Evolutionary conservation across 2,797 vertebrate genomes (phyloP), one percentile per base, ranked within the genome.

Genomic region (Heteromormyrus szaboi): DNA sequence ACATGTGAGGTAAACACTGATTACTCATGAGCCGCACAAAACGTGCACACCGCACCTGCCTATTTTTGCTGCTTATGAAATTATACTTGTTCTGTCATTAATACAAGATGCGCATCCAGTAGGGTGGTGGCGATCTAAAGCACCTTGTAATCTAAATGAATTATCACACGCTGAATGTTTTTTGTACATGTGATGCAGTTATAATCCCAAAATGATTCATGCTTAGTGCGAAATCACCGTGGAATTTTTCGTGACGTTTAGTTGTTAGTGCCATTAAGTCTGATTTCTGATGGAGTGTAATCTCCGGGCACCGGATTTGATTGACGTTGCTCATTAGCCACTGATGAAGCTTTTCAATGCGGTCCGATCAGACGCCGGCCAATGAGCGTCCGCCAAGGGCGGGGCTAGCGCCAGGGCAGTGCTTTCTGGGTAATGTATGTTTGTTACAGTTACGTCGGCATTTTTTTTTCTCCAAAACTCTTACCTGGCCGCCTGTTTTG

Each of bases 261-360:
- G 53, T n/a, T 8, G 25, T 14, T 14, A 29, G 59, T 56, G 22
- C 59, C n/a, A 44, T 25, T 65, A 44, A 87, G 4, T 12, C n/a
- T 68, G 4, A 46, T 87, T 65, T 65, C 86, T 87, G 51, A 44
- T 4, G 1, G 41, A 65, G 56, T 48, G 86, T 22, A 68, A 68
- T 59, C 86, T 68, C 86, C 89, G 88, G 94, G 90, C 94, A 93
- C 91, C 93, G 94, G 93, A 93, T 94, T 90, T 93, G 93, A 94
- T 92, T 93, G 94, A 90, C 93, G 89, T 11, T 3, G 4, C 22
- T 87, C 48, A 2, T 50, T 9, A 90, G 54, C 92, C 91, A 90
- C 14, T 90, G 62, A 0, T 54, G 90, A 72, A 68, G 90, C 83
- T 86, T 89, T 86, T 0, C 46, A 87, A 89, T 37, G 14, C 90